Conservation (phyloP, 2,113 vertebrate genomes). For the Aphyosemion australe region DNA sequence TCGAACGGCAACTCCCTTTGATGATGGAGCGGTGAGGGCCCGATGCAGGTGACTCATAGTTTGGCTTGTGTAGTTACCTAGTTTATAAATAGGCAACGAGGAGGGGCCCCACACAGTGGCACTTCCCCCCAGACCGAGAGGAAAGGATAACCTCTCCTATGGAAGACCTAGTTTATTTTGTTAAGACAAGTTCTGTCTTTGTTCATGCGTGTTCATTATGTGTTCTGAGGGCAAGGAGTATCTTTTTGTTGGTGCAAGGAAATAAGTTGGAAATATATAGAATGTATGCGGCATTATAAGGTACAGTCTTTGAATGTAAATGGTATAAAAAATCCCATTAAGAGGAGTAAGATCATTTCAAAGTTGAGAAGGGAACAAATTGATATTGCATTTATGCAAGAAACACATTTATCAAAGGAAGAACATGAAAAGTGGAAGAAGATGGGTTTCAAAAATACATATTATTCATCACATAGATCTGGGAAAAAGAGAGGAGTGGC, state of each 20-base stretch:
- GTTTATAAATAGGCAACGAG: not conserved
- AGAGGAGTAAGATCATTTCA: not conserved
- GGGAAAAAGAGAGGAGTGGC: not conserved
- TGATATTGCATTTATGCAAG: not conserved
- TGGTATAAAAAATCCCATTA: not conserved
- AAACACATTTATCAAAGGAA: not conserved
- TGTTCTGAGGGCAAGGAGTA: not conserved
- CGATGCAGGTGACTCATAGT: not conserved
- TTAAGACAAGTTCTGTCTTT: not conserved
- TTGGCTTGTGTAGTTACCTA: not conserved
- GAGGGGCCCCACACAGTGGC: conserved; percentile 1
- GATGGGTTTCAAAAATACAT: not conserved
- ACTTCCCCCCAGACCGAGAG: not conserved
- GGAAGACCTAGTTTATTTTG: not conserved
- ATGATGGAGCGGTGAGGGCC: not conserved
- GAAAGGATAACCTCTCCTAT: not conserved
- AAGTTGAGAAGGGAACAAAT: not conserved
- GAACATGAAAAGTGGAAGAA: not conserved
- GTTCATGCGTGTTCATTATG: not conserved
- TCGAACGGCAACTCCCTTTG: no score
- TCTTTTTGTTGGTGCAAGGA: not conserved
- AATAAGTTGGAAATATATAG: not conserved
- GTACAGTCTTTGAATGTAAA: not conserved
- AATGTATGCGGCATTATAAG: not conserved
- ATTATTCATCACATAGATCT: not conserved